Evolutionary conservation across 2,113 vertebrate species (phyloP).

Genomic region (Tylochromis polylepis): DNA sequence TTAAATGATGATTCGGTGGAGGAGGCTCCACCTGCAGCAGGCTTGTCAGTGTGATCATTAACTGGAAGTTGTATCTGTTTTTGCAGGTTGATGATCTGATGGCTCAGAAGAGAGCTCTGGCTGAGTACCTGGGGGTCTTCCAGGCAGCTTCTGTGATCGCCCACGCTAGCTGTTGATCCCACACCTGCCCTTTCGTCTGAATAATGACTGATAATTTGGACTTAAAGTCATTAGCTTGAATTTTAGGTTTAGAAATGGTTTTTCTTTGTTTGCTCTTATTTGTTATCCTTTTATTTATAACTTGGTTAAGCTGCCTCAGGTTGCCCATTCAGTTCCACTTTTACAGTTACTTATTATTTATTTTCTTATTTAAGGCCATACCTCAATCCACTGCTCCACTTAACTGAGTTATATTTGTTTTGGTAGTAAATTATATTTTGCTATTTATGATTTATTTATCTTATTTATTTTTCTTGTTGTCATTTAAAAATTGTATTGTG

Average conservation of each 20-base stretch:
- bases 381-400: not conserved
- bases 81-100: slow-evolving; percentile 30
- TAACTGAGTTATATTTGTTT: slow-evolving; percentile 21
- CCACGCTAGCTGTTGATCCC: not conserved
- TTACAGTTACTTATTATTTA: slow-evolving; percentile 10
- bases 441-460: slow-evolving; percentile 43
- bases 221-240: not conserved
- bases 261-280: not conserved
- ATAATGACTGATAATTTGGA: not conserved
- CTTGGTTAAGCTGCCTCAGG: not conserved
- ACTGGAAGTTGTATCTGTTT: not conserved
- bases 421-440: not conserved
- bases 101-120: slow-evolving; percentile 42
- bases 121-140: slow-evolving; percentile 27
- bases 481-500: not conserved
- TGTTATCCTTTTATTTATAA: not conserved
- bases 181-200: not conserved
- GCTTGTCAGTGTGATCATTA: not conserved
- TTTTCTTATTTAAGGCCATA: slow-evolving; percentile 15
- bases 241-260: not conserved
- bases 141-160: not conserved
- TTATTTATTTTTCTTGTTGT: slow-evolving; percentile 29
- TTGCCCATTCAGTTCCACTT: not conserved
- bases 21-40: not conserved
- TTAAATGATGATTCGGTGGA: not conserved